Conservation (phyloP, 1,140 invertebrate genomes). For the Pararge aegeria region DNA sequence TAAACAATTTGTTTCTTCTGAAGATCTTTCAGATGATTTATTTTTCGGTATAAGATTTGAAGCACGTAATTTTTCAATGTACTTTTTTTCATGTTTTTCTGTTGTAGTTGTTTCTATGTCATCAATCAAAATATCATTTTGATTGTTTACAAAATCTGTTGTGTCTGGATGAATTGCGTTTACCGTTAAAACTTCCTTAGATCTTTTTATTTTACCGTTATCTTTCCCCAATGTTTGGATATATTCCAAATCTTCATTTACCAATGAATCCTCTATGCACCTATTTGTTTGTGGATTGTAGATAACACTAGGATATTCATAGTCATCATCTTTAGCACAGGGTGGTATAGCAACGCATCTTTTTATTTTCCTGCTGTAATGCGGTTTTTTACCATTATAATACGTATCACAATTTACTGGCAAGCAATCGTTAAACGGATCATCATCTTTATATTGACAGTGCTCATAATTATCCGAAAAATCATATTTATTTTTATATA, state of each 20-base stretch:
- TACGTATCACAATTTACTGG: conserved; percentile 79
- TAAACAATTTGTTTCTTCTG: background rate
- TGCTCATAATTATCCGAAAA: conserved; percentile 37
- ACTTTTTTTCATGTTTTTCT: background rate
- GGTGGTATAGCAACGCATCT: conserved; percentile 66
- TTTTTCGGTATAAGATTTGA: background rate
- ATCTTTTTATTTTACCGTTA: conserved; percentile 22
- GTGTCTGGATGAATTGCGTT: conserved; percentile 25
- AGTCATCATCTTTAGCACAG: conserved; percentile 57
- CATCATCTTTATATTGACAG: conserved; percentile 71
- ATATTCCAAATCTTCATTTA: conserved; percentile 44
- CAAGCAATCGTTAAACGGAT: conserved; percentile 76
- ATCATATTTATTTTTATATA: conserved; percentile 32
- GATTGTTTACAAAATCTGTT: background rate
- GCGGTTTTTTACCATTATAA: conserved; percentile 74
- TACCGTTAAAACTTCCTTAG: conserved; percentile 47
- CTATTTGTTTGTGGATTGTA: conserved; percentile 51
- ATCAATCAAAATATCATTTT: conserved; percentile 9
- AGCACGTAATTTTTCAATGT: background rate
- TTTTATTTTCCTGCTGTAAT: conserved; percentile 58
- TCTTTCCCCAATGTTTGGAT: conserved; percentile 35
- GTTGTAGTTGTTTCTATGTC: conserved; percentile 11
- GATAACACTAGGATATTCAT: conserved; percentile 54
- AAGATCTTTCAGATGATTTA: background rate
- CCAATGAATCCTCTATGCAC: conserved; percentile 42